Conservation (phyloP, 1,140 invertebrate species). For the Drepana arcuata region DNA sequence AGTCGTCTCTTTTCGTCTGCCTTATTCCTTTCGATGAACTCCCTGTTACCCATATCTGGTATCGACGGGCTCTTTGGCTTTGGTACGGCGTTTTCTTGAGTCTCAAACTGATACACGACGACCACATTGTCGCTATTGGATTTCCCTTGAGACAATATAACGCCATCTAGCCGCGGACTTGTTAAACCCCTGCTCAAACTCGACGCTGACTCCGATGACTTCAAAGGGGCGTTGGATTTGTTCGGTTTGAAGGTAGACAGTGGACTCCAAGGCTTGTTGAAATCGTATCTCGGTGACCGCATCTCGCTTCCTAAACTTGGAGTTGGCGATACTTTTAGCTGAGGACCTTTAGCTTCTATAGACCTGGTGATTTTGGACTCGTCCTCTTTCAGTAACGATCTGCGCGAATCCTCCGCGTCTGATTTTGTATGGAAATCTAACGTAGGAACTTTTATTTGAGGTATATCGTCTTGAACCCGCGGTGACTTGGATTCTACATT, state of each 20-base stretch:
- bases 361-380: constrained; percentile 40
- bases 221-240: constrained; percentile 35
- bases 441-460: constrained; percentile 60
- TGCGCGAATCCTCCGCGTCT: constrained; percentile 49
- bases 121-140: constrained; percentile 57
- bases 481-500: constrained; percentile 28
- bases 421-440: constrained; percentile 44
- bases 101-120: constrained; percentile 62
- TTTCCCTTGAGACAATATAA: constrained; percentile 60
- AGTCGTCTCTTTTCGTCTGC: constrained; percentile 51
- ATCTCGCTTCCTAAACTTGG: constrained; percentile 38
- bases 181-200: constrained; percentile 41
- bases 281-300: constrained; percentile 46
- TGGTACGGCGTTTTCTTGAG: constrained; percentile 37
- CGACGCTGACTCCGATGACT: constrained; percentile 43
- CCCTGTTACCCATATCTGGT: constrained; percentile 44
- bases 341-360: constrained; percentile 27
- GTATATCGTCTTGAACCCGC: constrained; percentile 31
- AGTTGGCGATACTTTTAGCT: constrained; percentile 42
- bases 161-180: constrained; percentile 55
- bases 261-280: constrained; percentile 47
- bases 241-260: constrained; percentile 51
- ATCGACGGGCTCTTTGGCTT: constrained; percentile 43
- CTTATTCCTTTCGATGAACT: constrained; percentile 49
- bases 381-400: constrained; percentile 28